Evolutionary conservation across 2,113 vertebrate species (phyloP).

Genomic region (Syngnathus floridae): DNA sequence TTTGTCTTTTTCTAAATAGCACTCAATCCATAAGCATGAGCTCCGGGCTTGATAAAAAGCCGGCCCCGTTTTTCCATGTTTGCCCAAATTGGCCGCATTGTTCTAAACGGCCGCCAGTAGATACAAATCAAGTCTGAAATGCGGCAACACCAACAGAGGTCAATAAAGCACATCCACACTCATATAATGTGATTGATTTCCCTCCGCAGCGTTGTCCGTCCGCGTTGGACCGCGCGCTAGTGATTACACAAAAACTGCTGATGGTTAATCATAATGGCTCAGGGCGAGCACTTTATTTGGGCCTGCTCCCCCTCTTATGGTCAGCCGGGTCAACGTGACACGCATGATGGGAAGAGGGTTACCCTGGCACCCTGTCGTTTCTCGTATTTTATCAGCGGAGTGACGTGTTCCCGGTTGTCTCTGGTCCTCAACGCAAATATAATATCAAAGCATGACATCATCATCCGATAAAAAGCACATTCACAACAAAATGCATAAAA

Average conservation of each 20-base stretch:
- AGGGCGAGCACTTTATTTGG: slow-evolving; percentile 64
- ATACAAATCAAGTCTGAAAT: slow-evolving; percentile 71
- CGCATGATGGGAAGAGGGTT: slow-evolving; percentile 23
- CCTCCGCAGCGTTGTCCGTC: slow-evolving; percentile 55
- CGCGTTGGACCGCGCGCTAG: slow-evolving; percentile 47
- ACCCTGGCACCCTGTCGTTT: slow-evolving; percentile 15
- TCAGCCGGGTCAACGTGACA: slow-evolving; percentile 61
- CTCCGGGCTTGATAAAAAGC: slow-evolving; percentile 49
- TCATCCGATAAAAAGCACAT: not conserved
- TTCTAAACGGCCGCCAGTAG: slow-evolving; percentile 66
- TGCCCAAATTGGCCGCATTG: slow-evolving; percentile 67
- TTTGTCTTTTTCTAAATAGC: slow-evolving; percentile 45
- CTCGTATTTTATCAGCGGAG: slow-evolving; percentile 56
- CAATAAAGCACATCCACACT: slow-evolving; percentile 67
- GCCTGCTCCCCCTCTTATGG: slow-evolving; percentile 43
- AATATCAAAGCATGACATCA: slow-evolving; percentile 22
- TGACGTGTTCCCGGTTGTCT: slow-evolving; percentile 40
- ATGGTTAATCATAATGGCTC: slow-evolving; percentile 70
- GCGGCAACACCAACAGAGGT: slow-evolving; percentile 70
- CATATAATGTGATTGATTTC: slow-evolving; percentile 73
- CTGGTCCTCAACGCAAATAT: slow-evolving; percentile 59
- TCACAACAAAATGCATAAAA: slow-evolving; percentile 15
- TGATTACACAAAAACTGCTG: slow-evolving; percentile 70
- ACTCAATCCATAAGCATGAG: slow-evolving; percentile 59
- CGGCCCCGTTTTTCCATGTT: slow-evolving; percentile 64